Conservation (phyloP, 2,888 invertebrate genomes). For the Cryptus armator region DNA sequence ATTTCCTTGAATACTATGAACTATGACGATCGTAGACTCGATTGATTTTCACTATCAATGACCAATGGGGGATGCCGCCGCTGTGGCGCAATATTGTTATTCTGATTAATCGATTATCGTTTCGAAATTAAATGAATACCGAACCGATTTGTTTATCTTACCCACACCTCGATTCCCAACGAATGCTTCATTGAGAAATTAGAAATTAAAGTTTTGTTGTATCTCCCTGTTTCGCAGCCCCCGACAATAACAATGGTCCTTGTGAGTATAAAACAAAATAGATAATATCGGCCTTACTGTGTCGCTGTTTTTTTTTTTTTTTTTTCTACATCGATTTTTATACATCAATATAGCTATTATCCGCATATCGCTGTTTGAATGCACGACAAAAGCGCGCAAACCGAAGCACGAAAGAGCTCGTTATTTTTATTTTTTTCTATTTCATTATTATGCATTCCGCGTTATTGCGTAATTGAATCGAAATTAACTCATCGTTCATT, state of each 20-base stretch:
- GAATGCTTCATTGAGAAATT: slow-evolving; percentile 77
- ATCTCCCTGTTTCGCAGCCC: slow-evolving; percentile 90
- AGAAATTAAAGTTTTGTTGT: slow-evolving; percentile 84
- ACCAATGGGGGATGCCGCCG: not conserved
- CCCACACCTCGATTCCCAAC: slow-evolving; percentile 71
- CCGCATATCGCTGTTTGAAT: slow-evolving; percentile 63
- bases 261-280: slow-evolving; percentile 90
- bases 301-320: slow-evolving; percentile 79
- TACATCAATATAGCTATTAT: slow-evolving; percentile 71
- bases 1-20: slow-evolving; percentile 33
- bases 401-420: slow-evolving; percentile 64
- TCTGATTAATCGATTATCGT: slow-evolving; percentile 17
- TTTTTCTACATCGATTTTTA: slow-evolving; percentile 44
- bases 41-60: slow-evolving; percentile 13
- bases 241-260: slow-evolving; percentile 94
- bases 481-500: slow-evolving; percentile 41
- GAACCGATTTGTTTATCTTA: slow-evolving; percentile 23
- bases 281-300: slow-evolving; percentile 83
- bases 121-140: slow-evolving; percentile 9
- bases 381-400: slow-evolving; percentile 65
- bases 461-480: not conserved
- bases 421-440: slow-evolving; percentile 14
- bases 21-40: slow-evolving; percentile 3
- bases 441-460: slow-evolving; percentile 29
- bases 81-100: slow-evolving; percentile 19